phyloP scores from a whole-genome alignment of 2,797 vertebrate species.

The Delichon dasypus region DNA sequence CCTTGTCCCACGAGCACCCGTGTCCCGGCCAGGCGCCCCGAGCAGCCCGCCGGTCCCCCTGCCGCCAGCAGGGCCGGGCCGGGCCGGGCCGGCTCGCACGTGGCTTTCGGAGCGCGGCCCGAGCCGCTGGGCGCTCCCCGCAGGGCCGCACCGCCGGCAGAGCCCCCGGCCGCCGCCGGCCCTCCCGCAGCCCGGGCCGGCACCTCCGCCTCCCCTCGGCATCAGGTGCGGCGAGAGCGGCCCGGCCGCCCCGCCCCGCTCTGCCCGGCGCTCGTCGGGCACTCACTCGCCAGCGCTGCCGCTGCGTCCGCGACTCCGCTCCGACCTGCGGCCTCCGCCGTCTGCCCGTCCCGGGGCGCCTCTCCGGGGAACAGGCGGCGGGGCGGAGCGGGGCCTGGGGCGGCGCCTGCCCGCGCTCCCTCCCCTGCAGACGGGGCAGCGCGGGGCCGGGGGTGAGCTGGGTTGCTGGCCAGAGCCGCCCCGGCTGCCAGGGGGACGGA shows the following conservation, averaged over 20 bases:
- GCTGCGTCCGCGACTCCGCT: background rate
- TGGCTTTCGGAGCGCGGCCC: background rate
- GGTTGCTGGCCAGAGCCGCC: background rate
- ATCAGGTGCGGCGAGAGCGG: background rate
- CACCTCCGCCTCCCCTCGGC: background rate
- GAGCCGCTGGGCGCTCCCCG: background rate
- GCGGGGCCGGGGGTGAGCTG: background rate
- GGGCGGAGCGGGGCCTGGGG: background rate
- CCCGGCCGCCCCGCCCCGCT: background rate
- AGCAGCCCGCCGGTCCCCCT: too few species aligned
- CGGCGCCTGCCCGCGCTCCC: background rate
- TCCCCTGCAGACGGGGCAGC: background rate
- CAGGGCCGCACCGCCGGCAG: background rate
- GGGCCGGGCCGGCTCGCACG: background rate
- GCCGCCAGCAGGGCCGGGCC: background rate
- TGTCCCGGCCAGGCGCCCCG: too few species aligned
- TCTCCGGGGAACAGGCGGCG: background rate
- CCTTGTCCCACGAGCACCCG: background rate
- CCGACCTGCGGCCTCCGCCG: background rate
- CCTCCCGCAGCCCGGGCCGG: background rate
- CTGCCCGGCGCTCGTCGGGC: background rate
- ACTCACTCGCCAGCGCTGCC: slow-evolving; percentile 30
- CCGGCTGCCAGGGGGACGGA: background rate
- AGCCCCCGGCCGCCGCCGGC: background rate
- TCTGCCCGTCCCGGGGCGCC: background rate